A percentile compares a stretch with the other conserved stretches of the same genome.
Evolutionary conservation across 2,797 vertebrate genomes (phyloP).

Genomic region (Danionella dracula): DNA sequence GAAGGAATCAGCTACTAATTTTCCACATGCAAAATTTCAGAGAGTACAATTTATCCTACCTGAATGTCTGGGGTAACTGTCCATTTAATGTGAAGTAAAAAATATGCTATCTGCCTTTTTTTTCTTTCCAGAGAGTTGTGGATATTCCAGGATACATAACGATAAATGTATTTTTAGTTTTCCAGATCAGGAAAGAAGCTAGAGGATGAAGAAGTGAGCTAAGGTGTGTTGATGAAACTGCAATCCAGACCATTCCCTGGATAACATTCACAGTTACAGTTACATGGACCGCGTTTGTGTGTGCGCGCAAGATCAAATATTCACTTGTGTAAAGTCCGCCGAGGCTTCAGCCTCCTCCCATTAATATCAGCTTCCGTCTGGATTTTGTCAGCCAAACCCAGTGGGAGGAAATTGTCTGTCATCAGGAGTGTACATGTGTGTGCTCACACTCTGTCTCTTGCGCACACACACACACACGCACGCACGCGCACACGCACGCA

Average conservation of each 20-base stretch:
- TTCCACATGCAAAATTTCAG: too few relatives aligned
- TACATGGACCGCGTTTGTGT: conserved; percentile 38
- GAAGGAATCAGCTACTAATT: too few relatives aligned
- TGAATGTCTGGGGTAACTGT: too few relatives aligned
- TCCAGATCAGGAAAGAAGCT: conserved; percentile 12
- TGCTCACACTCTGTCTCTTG: too few relatives aligned
- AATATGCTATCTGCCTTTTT: conserved; percentile 24
- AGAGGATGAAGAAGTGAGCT: conserved; percentile 6
- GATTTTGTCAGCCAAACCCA: conserved; percentile 38
- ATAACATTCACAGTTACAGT: conserved; percentile 37
- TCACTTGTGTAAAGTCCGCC: conserved; percentile 40
- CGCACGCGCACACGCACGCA: conserved; percentile 13
- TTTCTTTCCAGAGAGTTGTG: conserved; percentile 31
- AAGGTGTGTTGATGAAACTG: conserved; percentile 43
- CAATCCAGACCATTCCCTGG: conserved; percentile 44
- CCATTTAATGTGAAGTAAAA: neutral
- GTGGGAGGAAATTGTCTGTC: conserved; percentile 34
- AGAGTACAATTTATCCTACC: too few relatives aligned
- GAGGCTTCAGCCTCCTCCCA: conserved; percentile 40
- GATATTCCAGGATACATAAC: conserved; percentile 44
- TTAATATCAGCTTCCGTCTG: conserved; percentile 44
- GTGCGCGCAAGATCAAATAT: conserved; percentile 39
- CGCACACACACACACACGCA: neutral
- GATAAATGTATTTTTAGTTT: conserved; percentile 47
- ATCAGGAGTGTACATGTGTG: conserved; percentile 26